Evolutionary conservation across 2,113 vertebrate genomes (phyloP).

Genomic region (Arothron firmamentum): DNA sequence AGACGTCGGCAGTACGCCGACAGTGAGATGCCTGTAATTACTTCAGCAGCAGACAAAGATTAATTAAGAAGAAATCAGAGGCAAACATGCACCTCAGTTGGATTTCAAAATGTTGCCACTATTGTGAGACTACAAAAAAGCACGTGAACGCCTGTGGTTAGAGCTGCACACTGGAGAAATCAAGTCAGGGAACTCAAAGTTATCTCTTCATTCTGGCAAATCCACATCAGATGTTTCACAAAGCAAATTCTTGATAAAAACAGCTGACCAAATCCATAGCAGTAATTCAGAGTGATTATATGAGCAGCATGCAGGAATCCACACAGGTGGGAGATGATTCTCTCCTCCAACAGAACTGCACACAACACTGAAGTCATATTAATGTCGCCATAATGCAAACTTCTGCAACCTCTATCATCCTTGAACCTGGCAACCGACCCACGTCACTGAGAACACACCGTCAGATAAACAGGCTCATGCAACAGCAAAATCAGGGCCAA

Average conservation of each 20-base stretch:
- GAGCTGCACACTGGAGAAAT: neutral
- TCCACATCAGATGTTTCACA: no score
- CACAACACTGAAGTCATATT: no score
- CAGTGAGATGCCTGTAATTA: constrained; percentile 56
- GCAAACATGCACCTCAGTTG: constrained; percentile 41
- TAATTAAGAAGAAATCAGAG: constrained; percentile 60
- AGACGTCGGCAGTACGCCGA: constrained; percentile 38
- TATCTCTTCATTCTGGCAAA: no score
- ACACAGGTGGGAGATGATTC: no score
- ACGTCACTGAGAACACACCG: constrained; percentile 1
- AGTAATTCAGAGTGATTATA: no score
- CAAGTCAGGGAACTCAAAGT: neutral
- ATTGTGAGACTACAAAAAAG: neutral
- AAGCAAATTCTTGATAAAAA: no score
- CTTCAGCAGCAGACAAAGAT: constrained; percentile 57
- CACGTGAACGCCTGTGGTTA: neutral
- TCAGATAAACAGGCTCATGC: constrained; percentile 1
- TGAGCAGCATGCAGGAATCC: no score
- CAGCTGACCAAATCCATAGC: no score
- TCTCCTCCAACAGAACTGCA: no score
- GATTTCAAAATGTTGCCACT: constrained; percentile 41
- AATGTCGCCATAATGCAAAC: no score
- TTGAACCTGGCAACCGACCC: neutral
- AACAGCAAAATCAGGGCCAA: constrained; percentile 11
- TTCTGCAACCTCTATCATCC: neutral